Evolutionary conservation across 1,140 invertebrate species (phyloP).

Genomic region (Sarcophaga peregrina): DNA sequence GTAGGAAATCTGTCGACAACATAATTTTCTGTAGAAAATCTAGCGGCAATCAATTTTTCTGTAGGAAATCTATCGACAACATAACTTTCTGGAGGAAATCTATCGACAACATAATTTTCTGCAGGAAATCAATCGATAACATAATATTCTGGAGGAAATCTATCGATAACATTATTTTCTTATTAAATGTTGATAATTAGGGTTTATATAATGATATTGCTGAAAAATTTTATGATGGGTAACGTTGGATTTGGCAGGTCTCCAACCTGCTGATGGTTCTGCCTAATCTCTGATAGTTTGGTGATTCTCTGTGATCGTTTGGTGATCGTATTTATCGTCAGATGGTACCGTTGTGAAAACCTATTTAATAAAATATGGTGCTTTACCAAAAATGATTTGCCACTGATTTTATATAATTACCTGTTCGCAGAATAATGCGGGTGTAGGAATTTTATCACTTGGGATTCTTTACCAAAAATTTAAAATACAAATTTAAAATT

Average conservation of each 20-base stretch:
- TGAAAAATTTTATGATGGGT: too few species aligned
- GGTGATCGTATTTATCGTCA: background rate
- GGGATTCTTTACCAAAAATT: background rate
- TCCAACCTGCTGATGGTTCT: background rate
- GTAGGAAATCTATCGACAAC: too few species aligned
- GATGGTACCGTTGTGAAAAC: background rate
- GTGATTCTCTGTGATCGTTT: background rate
- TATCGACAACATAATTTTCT: too few species aligned
- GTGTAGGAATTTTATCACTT: background rate
- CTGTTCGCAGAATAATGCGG: background rate
- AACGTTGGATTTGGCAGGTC: background rate
- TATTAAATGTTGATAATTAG: background rate
- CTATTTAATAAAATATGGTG: background rate
- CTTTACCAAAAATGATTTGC: background rate
- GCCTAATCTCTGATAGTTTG: background rate
- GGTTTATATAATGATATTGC: background rate
- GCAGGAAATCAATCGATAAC: too few species aligned
- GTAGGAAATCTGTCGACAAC: too few species aligned
- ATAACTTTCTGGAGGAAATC: too few species aligned
- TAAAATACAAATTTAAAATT: background rate
- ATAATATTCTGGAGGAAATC: too few species aligned
- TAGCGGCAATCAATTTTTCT: too few species aligned
- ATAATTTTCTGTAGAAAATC: too few species aligned
- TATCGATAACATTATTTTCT: too few species aligned
- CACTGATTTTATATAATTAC: background rate